A percentile compares a stretch with the other conserved stretches of the same genome.
Evolutionary conservation across 2,797 vertebrate genomes (phyloP).

Genomic region (Fistularia commersonii): DNA sequence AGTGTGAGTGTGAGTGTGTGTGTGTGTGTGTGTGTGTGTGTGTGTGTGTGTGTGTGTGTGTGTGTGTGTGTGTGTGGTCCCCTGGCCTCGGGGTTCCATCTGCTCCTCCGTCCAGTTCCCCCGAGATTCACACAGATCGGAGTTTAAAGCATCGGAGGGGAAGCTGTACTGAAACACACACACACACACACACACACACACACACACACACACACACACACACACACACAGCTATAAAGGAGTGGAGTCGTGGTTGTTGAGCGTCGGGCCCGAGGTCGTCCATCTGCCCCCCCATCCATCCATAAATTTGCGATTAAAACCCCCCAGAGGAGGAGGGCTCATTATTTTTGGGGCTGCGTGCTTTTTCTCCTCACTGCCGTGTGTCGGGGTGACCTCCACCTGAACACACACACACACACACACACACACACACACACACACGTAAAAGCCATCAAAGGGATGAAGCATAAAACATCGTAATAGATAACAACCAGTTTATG

Average conservation of each 20-base stretch:
- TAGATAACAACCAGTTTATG: not conserved
- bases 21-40: conserved; percentile 12
- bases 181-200: conserved; percentile 2
- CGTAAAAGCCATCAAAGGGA: not conserved
- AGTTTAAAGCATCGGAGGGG: not conserved
- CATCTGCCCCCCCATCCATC: conserved; percentile 1
- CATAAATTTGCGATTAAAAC: not conserved
- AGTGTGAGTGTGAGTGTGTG: too few relatives aligned
- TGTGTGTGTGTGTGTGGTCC: conserved; percentile 41
- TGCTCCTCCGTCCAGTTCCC: conserved; percentile 63
- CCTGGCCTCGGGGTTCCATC: conserved; percentile 68
- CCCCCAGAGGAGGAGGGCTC: not conserved
- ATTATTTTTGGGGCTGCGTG: conserved; percentile 1
- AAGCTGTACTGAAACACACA: conserved; percentile 17
- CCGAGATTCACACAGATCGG: conserved; percentile 33
- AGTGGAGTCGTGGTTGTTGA: not conserved
- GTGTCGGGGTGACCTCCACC: not conserved
- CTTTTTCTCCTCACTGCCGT: not conserved
- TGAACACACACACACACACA: not conserved
- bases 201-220: conserved; percentile 4
- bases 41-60: conserved; percentile 11
- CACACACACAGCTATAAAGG: conserved; percentile 5
- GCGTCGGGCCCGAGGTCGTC: conserved; percentile 2
- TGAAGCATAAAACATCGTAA: not conserved
- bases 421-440: not conserved